Base-by-base conservation (phyloP, 1,140 invertebrate species). In the Bombus difficillimus region DNA sequence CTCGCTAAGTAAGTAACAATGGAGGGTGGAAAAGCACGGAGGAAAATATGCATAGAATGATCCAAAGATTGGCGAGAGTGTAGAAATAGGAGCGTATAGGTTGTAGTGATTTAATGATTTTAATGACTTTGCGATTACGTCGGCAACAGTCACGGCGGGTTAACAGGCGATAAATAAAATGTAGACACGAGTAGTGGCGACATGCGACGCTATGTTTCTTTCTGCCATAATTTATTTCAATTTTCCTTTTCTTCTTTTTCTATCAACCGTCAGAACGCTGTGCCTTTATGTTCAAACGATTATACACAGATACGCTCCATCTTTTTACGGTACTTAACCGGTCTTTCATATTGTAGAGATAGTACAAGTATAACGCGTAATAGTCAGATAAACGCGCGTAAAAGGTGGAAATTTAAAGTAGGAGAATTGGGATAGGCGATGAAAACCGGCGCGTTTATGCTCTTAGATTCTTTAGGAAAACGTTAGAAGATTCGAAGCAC, bases 371-470 rank as follows among this genome's bases (percentile, higher is more conserved):
- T 18, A 53, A 2, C 47, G 0, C 86, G 88, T 89, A 90, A 43
- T 87, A 90, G 86, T 89, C 86, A 89, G 89, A 91, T 91, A 92
- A 90, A 89, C 76, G 32, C 3, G 43, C 57, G 69, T 25, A 43
- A 32, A 59, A 83, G 80, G 77, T 32, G 77, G 62, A 76, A 87
- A 22, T 53, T 5, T 15, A 9, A 34, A 39, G 41, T 13, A 41
- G 39, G 57, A 74, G 68, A 37, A 79, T 73, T 22, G n/a, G 1
- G 13, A 12, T 28, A 25, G 25, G 32, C 53, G 39, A 59, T 69
- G 72, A 77, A 83, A 64, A 43, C 68, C 34, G 5, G 8, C 28
- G 34, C 53, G 64, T 72, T 43, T 84, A 39, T 62, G 41, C 37
- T 47, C 13, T 34, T 32, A 71, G 62, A 81, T 87, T 53, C 76